Conservation (phyloP, 2,113 vertebrate species). For the Morone saxatilis region DNA sequence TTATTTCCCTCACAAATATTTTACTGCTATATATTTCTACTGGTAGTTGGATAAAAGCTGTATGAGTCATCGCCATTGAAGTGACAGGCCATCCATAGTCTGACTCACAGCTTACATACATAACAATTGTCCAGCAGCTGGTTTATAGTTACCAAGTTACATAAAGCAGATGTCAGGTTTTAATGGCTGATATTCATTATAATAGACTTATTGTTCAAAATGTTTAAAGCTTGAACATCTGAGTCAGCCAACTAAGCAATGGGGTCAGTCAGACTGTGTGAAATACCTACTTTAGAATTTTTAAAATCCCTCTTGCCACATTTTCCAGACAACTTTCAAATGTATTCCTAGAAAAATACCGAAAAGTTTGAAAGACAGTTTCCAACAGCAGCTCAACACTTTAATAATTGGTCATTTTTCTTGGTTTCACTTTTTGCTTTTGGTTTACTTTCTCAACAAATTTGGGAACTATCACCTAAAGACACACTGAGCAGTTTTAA, state of each 20-base stretch:
- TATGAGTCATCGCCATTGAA: not conserved
- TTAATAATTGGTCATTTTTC: not conserved
- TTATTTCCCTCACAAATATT: not conserved
- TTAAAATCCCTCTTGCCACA: constrained; percentile 15
- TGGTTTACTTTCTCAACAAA: not conserved
- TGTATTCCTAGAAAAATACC: not conserved
- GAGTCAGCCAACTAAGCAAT: constrained; percentile 2
- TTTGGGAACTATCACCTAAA: too few relatives aligned
- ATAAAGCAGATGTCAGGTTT: not conserved
- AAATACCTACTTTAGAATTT: constrained; percentile 11
- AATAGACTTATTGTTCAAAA: not conserved
- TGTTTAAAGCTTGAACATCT: not conserved
- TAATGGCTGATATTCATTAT: not conserved
- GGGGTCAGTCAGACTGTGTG: not conserved
- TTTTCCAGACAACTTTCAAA: constrained; percentile 7
- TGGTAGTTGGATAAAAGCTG: not conserved
- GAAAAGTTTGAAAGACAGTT: not conserved
- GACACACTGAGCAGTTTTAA: not conserved
- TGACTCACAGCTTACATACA: not conserved
- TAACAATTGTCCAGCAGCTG: not conserved
- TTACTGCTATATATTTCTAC: not conserved
- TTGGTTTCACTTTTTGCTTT: not conserved
- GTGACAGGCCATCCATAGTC: not conserved
- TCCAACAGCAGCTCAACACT: not conserved
- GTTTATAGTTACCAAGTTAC: not conserved